Conservation (phyloP, 2,888 invertebrate genomes). For the Steromphala cineraria region DNA sequence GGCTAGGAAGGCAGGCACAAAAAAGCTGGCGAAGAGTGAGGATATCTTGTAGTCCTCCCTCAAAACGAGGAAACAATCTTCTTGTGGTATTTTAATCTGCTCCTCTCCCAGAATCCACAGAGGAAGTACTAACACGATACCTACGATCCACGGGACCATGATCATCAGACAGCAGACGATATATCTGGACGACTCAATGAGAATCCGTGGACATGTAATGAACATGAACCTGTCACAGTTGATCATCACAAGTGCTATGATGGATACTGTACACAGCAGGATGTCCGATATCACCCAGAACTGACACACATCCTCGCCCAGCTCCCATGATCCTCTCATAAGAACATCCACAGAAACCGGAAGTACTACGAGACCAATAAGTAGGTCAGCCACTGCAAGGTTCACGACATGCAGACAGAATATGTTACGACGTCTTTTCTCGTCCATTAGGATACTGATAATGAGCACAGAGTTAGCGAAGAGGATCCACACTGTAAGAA, state of each 20-base stretch:
- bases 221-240: constrained; percentile 25
- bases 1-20: constrained; percentile 25
- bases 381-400: constrained; percentile 21
- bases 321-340: constrained; percentile 15
- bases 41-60: constrained; percentile 6
- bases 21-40: constrained; percentile 20
- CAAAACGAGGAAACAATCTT: background rate
- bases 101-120: constrained; percentile 14
- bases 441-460: constrained; percentile 12
- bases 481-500: constrained; percentile 19
- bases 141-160: constrained; percentile 24
- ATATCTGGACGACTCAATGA: background rate
- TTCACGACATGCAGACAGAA: constrained; percentile 23
- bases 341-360: constrained; percentile 16
- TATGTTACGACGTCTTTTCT: background rate
- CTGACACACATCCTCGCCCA: constrained; percentile 24
- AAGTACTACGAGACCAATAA: constrained; percentile 18
- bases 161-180: constrained; percentile 19
- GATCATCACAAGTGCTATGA: constrained; percentile 20
- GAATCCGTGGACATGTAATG: constrained; percentile 9
- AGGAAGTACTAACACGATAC: constrained; percentile 14
- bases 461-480: constrained; percentile 15
- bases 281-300: constrained; percentile 23
- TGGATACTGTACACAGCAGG: constrained; percentile 23
- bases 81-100: background rate